Conservation (phyloP, 2,797 vertebrate species). For the Tangara arthus region DNA sequence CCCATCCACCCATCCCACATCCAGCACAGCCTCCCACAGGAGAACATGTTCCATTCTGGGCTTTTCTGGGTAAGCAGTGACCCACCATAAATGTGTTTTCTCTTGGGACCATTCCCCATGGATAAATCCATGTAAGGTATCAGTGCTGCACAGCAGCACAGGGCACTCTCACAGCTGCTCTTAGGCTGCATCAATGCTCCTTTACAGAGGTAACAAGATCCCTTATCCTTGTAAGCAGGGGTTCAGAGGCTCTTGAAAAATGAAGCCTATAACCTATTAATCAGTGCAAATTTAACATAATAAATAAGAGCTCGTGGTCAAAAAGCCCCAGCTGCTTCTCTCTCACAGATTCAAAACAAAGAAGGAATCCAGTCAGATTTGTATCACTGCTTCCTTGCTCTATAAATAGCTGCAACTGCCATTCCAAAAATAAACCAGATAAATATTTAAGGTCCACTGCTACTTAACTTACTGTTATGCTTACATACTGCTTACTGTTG, state of each 20-base stretch:
- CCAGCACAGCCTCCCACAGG: background rate
- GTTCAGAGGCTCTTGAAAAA: background rate
- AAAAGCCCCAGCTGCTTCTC: background rate
- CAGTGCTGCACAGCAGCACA: background rate
- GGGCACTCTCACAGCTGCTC: background rate
- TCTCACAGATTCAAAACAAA: background rate
- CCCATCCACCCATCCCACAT: background rate
- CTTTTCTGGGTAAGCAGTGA: background rate
- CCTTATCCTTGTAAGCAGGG: background rate
- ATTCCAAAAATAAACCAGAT: constrained; percentile 32
- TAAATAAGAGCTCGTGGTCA: background rate
- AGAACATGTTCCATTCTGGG: background rate
- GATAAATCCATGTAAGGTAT: background rate
- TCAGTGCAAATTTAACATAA: background rate
- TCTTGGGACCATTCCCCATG: background rate
- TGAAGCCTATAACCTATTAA: background rate
- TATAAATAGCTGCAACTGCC: constrained; percentile 23
- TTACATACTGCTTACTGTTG: background rate
- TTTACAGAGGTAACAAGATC: background rate
- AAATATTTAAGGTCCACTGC: constrained; percentile 42
- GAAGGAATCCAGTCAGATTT: constrained; percentile 16
- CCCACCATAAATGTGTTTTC: background rate
- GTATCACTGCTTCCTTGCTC: background rate
- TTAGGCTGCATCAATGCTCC: background rate
- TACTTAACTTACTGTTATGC: background rate